Evolutionary conservation across 2,113 vertebrate species (phyloP).

Genomic region (Thalassoma bifasciatum): DNA sequence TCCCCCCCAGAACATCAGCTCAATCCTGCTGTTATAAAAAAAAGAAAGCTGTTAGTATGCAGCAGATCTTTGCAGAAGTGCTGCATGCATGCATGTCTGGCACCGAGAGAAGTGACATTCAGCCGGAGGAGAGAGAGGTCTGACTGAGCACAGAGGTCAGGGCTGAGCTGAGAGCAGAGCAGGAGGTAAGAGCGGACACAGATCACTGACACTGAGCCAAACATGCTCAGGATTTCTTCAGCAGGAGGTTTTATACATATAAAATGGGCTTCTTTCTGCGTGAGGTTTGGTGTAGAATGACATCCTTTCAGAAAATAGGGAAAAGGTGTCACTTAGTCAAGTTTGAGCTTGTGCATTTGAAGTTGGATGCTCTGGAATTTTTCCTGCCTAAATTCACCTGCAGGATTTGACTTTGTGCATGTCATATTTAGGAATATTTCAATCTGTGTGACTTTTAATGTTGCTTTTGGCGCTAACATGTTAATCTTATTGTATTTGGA

Average conservation of each 20-base stretch:
- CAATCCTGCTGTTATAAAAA: slow-evolving; percentile 79
- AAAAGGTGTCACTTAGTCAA: background rate
- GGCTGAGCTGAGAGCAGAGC: slow-evolving; percentile 36
- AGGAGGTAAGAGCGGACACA: slow-evolving; percentile 47
- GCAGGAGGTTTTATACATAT: background rate
- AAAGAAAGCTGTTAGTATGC: slow-evolving; percentile 69
- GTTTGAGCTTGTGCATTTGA: background rate
- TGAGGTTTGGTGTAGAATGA: background rate
- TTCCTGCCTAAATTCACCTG: background rate
- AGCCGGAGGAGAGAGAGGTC: slow-evolving; percentile 47
- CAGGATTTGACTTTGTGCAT: background rate
- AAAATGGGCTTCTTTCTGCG: background rate
- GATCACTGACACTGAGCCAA: background rate
- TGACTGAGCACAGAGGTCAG: slow-evolving; percentile 64
- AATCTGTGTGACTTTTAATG: background rate
- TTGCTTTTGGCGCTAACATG: background rate
- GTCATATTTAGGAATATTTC: background rate
- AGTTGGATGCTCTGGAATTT: background rate
- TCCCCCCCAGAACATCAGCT: slow-evolving; percentile 83
- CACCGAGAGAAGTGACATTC: slow-evolving; percentile 47
- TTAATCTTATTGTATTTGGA: no score
- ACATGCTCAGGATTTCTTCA: background rate
- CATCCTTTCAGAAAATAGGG: background rate
- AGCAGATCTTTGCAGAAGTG: slow-evolving; percentile 64
- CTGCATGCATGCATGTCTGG: slow-evolving; percentile 44